Percentiles rank a stretch among this genome's conserved stretches.
Evolutionary conservation across 2,113 vertebrate species (phyloP).

Genomic region (Alectura lathami): DNA sequence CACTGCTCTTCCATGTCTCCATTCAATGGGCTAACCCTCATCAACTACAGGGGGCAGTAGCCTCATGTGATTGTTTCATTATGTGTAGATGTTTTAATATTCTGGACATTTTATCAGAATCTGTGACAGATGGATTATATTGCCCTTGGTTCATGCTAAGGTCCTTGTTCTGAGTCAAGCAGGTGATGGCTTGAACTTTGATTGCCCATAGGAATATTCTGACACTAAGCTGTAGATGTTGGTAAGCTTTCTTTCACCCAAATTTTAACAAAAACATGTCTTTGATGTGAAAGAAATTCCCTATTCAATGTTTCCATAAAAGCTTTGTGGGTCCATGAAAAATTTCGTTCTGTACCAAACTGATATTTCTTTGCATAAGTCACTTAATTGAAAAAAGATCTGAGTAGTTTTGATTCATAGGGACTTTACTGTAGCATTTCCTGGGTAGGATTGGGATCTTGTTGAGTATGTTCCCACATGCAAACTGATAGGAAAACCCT

Average conservation of each 20-base stretch:
- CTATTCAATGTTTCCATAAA: neutral
- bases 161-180: neutral
- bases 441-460: neutral
- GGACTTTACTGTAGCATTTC: neutral
- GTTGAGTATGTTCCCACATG: constrained; percentile 3
- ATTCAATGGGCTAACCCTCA: neutral
- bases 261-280: neutral
- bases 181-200: neutral
- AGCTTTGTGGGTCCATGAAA: neutral
- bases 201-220: neutral
- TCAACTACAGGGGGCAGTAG: neutral
- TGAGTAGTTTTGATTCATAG: constrained; percentile 21
- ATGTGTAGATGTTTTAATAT: neutral
- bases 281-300: neutral
- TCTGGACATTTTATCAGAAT: neutral
- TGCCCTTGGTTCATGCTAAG: neutral
- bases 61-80: neutral
- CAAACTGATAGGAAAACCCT: neutral
- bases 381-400: constrained; percentile 9
- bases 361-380: constrained; percentile 4
- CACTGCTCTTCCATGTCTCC: neutral
- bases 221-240: neutral
- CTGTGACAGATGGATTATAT: neutral
- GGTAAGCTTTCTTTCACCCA: neutral
- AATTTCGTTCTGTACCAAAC: neutral